Conservation (phyloP, 1,140 invertebrate genomes). For the Ericerus pela region DNA sequence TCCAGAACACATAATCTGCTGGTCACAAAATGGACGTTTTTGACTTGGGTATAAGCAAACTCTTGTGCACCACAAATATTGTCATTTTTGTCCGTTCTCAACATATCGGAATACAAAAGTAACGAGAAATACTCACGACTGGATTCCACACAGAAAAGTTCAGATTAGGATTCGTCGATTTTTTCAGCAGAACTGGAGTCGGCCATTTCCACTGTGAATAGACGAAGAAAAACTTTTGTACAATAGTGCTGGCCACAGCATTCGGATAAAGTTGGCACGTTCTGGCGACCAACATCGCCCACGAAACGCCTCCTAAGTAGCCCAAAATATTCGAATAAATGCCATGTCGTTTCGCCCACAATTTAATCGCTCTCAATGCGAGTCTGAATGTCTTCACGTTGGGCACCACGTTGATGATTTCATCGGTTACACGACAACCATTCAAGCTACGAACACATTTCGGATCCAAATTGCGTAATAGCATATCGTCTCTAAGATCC, state of each 20-base stretch:
- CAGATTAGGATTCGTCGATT: slow-evolving; percentile 71
- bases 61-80: too few species aligned
- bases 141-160: slow-evolving; percentile 93
- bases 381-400: slow-evolving; percentile 88
- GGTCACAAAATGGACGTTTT: too few species aligned
- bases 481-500: slow-evolving; percentile 77
- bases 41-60: too few species aligned
- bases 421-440: slow-evolving; percentile 95
- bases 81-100: too few species aligned
- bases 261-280: slow-evolving; percentile 98
- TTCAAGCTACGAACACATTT: slow-evolving; percentile 95
- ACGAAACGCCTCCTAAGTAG: slow-evolving; percentile 95
- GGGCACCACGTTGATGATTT: slow-evolving; percentile 89
- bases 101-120: slow-evolving; percentile 13
- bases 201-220: slow-evolving; percentile 98
- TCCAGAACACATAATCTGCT: too few species aligned
- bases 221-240: slow-evolving; percentile 97
- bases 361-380: slow-evolving; percentile 84
- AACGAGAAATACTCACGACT: slow-evolving; percentile 45
- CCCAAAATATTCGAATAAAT: slow-evolving; percentile 97
- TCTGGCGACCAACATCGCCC: slow-evolving; percentile 97
- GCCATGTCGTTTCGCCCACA: slow-evolving; percentile 97
- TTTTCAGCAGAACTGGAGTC: slow-evolving; percentile 87
- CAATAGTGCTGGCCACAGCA: slow-evolving; percentile 80
- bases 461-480: slow-evolving; percentile 89